Evolutionary conservation across 2,888 invertebrate genomes (phyloP), one percentile per base, ranked within the genome.

Genomic region (Ochlodes sylvanus): DNA sequence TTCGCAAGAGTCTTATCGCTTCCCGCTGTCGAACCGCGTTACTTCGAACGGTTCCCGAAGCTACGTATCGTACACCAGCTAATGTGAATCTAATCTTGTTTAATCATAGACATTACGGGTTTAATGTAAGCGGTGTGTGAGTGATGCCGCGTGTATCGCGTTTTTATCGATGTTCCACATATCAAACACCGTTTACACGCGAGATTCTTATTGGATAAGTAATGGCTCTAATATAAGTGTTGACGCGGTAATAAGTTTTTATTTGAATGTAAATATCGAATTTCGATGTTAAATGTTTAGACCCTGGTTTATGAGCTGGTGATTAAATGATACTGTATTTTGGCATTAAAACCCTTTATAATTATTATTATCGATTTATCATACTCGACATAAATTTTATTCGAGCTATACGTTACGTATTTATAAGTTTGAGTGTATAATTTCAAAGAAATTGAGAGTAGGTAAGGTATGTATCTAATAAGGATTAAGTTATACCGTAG

Each of bases 71-170:
- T 68, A 66, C 84, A 83, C 84, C 82, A 80, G 83, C 86, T 87
- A 86, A 87, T 85, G 82, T 78, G 78, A 79, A 80, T 80, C 83
- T 85, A 84, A 85, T 84, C 80, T 82, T 73, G 76, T 71, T 75
- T 89, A 88, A 90, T 89, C 79, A 88, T 82, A 83, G 87, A 84
- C 80, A 89, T 88, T 86, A 86, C 72, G 72, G 74, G 76, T 79
- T 79, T 81, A 84, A 83, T 84, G 85, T 83, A 80, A 81, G 79
- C 73, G 80, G 79, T 70, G 71, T 57, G 75, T 77, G 77, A 77
- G 79, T 79, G 77, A 75, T 70, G 73, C 71, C 67, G 47, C 56
- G 58, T 55, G 62, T 67, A 70, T 69, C 65, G 68, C 38, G 42
- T 61, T 66, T 71, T 57, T 70, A 73, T 73, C 73, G 69, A 55